Conservation (phyloP, 2,797 vertebrate genomes). For the Petrocephalus schoutedeni region DNA sequence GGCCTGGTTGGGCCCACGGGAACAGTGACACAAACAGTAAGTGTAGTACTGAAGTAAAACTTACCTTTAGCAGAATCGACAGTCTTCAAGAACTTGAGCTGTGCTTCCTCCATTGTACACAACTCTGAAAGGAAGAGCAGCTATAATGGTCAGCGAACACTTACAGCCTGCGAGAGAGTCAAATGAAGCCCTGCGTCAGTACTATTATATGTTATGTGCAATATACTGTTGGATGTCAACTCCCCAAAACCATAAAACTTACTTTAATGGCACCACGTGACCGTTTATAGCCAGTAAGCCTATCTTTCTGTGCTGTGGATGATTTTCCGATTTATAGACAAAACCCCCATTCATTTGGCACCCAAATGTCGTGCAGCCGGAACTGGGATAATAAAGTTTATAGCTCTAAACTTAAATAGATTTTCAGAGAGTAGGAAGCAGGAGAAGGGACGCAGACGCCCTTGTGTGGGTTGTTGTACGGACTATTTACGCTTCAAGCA, state of each 20-base stretch:
- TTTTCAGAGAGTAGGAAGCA: constrained; percentile 70
- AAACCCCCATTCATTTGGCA: constrained; percentile 98
- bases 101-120: constrained; percentile 57
- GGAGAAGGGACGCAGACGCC: constrained; percentile 73
- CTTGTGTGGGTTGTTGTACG: constrained; percentile 72
- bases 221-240: constrained; percentile 98
- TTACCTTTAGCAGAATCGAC: constrained; percentile 78
- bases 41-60: constrained; percentile 53
- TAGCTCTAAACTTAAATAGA: constrained; percentile 83
- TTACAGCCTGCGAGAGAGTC: constrained; percentile 90
- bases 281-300: constrained; percentile 99
- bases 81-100: constrained; percentile 67
- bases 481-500: constrained; percentile 69
- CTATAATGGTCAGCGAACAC: constrained; percentile 83
- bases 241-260: constrained; percentile 99
- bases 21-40: not conserved
- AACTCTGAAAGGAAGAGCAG: constrained; percentile 68
- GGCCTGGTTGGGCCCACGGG: constrained; percentile 37
- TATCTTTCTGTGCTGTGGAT: constrained; percentile 96
- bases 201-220: constrained; percentile 99
- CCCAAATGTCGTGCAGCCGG: constrained; percentile 94
- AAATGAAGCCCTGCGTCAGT: constrained; percentile 93
- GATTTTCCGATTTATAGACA: constrained; percentile 99
- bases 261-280: constrained; percentile 99
- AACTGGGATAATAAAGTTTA: constrained; percentile 96